Evolutionary conservation across 2,888 invertebrate species (phyloP).

Genomic region (Dasypogon diadema): DNA sequence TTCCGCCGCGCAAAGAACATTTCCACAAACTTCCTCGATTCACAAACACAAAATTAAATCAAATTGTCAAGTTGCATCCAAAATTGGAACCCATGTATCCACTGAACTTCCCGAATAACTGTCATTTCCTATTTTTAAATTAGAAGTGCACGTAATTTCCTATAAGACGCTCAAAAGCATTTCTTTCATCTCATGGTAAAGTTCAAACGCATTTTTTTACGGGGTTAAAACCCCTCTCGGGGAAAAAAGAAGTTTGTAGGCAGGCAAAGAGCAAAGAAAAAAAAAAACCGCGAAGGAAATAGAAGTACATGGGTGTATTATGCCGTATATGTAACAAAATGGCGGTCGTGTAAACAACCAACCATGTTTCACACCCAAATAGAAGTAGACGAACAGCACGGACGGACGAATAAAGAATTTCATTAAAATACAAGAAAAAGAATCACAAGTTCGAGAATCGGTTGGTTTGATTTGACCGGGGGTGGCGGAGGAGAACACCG

Average conservation of each 20-base stretch:
- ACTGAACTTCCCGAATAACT: too few species aligned
- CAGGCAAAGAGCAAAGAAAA: slow-evolving; percentile 3
- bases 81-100: too few species aligned
- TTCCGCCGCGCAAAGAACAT: too few species aligned
- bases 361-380: slow-evolving; percentile 57
- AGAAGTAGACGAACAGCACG: slow-evolving; percentile 30
- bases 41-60: too few species aligned
- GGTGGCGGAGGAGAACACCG: neutral
- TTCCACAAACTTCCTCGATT: too few species aligned
- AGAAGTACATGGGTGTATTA: slow-evolving; percentile 44
- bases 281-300: slow-evolving; percentile 31
- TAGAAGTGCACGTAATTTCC: too few species aligned
- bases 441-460: neutral
- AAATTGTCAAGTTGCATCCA: too few species aligned
- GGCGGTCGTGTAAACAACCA: slow-evolving; percentile 57
- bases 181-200: neutral
- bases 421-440: neutral
- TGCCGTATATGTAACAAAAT: slow-evolving; percentile 56
- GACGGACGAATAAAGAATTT: slow-evolving; percentile 15
- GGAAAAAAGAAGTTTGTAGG: too few species aligned
- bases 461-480: neutral
- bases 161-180: too few species aligned
- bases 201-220: too few species aligned
- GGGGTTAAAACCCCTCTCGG: too few species aligned
- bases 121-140: too few species aligned